Evolutionary conservation across 2,888 invertebrate genomes (phyloP).

Genomic region (Rhingia rostrata): DNA sequence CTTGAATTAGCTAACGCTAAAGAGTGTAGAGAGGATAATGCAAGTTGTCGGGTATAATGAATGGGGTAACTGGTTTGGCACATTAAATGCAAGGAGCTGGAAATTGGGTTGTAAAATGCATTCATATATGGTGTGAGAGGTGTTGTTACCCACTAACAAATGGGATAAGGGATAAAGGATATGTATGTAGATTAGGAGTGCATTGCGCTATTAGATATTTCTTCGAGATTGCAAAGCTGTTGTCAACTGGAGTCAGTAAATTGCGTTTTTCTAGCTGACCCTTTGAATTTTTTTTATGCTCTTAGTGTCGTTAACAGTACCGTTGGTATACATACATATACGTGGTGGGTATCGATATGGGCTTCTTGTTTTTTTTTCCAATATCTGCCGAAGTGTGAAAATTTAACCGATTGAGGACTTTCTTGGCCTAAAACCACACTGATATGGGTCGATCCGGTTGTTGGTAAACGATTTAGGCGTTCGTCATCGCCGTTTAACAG

Average conservation of each 20-base stretch:
- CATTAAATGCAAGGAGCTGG: slow-evolving; percentile 68
- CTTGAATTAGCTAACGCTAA: slow-evolving; percentile 69
- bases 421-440: too few relatives aligned
- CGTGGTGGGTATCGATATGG: too few relatives aligned
- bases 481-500: too few relatives aligned
- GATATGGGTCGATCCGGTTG: too few relatives aligned
- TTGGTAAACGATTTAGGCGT: too few relatives aligned
- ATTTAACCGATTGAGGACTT: too few relatives aligned
- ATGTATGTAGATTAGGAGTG: slow-evolving; percentile 44
- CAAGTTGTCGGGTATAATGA: slow-evolving; percentile 64
- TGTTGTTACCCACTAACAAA: slow-evolving; percentile 21
- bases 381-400: too few relatives aligned
- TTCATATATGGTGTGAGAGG: slow-evolving; percentile 2
- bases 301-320: too few relatives aligned
- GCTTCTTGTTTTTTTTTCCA: too few relatives aligned
- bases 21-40: slow-evolving; percentile 62
- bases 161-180: slow-evolving; percentile 39
- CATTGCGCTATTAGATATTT: slow-evolving; percentile 21
- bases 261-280: not conserved
- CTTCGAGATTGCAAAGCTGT: not conserved
- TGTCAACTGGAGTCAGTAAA: slow-evolving; percentile 19
- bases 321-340: too few relatives aligned
- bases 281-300: too few relatives aligned
- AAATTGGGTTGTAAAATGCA: slow-evolving; percentile 70
- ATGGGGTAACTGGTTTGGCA: slow-evolving; percentile 67